A percentile compares a stretch with the other conserved stretches of the same genome.
Conservation (phyloP, 2,888 invertebrate species). For the Drosophila niveifrons region DNA sequence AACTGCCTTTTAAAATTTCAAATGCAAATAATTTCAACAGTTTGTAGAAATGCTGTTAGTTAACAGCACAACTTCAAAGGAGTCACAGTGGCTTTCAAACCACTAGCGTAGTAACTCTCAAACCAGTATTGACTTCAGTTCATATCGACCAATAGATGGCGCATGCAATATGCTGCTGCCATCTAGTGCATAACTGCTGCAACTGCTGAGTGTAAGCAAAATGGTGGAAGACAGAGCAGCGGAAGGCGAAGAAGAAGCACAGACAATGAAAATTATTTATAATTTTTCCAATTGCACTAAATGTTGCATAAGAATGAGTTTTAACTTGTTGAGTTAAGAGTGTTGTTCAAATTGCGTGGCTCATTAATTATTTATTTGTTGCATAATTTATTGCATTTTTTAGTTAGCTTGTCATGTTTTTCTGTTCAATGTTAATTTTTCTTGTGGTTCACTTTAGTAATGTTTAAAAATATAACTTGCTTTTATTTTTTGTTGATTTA, state of each 20-base stretch:
- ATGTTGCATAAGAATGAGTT: background rate
- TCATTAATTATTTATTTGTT: slow-evolving; percentile 1
- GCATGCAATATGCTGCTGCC: slow-evolving; percentile 56
- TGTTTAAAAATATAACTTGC: background rate
- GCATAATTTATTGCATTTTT: background rate
- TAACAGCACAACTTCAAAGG: slow-evolving; percentile 61
- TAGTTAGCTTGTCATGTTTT: slow-evolving; percentile 1
- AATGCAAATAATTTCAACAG: slow-evolving; percentile 6
- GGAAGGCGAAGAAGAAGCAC: slow-evolving; percentile 9
- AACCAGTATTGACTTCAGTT: slow-evolving; percentile 35
- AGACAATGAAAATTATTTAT: background rate
- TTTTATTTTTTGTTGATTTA: background rate
- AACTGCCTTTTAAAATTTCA: background rate
- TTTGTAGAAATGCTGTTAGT: slow-evolving; percentile 23
- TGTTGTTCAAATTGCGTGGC: background rate
- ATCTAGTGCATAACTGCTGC: slow-evolving; percentile 62
- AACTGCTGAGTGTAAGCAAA: slow-evolving; percentile 25
- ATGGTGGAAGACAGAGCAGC: background rate
- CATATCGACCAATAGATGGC: slow-evolving; percentile 66
- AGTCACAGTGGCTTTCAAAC: slow-evolving; percentile 65
- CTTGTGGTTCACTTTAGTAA: background rate
- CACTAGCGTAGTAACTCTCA: slow-evolving; percentile 35
- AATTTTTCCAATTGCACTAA: slow-evolving; percentile 9
- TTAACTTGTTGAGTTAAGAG: background rate
- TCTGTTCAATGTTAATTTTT: background rate